Conservation (phyloP, 2,113 vertebrate genomes). For the Cyanoramphus novaezelandiae region DNA sequence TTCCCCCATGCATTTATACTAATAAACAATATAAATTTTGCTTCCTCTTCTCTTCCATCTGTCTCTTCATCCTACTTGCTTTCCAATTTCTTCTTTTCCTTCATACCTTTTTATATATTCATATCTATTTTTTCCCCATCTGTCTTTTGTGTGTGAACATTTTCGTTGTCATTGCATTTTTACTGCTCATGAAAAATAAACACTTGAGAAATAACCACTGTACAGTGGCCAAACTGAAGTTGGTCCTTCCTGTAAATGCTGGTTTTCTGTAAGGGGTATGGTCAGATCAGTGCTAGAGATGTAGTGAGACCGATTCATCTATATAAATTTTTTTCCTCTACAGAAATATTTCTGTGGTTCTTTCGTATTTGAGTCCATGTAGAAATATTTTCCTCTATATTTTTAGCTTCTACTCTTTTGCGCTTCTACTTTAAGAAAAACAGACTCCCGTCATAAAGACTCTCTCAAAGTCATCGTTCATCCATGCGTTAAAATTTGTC, state of each 20-base stretch:
- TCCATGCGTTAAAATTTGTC: neutral
- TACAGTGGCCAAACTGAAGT: neutral
- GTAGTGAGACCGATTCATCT: conserved; percentile 15
- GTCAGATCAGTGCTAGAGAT: neutral
- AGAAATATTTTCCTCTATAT: neutral
- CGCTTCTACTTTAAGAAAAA: conserved; percentile 34
- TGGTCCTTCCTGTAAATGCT: conserved; percentile 34
- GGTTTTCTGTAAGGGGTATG: neutral
- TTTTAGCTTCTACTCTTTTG: neutral
- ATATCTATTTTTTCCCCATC: neutral
- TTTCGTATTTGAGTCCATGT: neutral
- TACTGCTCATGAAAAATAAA: conserved; percentile 29
- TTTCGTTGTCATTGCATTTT: neutral
- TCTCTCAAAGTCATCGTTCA: conserved; percentile 54
- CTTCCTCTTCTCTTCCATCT: neutral
- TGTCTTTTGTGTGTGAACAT: neutral
- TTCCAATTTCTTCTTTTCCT: neutral
- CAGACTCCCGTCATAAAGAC: conserved; percentile 17
- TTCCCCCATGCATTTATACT: neutral
- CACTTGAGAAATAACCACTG: conserved; percentile 35
- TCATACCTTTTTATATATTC: neutral
- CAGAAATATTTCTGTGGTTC: neutral
- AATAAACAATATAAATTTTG: neutral
- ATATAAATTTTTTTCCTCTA: neutral
- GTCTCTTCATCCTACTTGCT: neutral